A percentile compares a stretch with the other conserved stretches of the same genome.
These are phyloP conservation scores for Calliopsis andreniformis DNA, from an alignment of 1,140 invertebrate species.

Conservation along the genomic window DNA sequence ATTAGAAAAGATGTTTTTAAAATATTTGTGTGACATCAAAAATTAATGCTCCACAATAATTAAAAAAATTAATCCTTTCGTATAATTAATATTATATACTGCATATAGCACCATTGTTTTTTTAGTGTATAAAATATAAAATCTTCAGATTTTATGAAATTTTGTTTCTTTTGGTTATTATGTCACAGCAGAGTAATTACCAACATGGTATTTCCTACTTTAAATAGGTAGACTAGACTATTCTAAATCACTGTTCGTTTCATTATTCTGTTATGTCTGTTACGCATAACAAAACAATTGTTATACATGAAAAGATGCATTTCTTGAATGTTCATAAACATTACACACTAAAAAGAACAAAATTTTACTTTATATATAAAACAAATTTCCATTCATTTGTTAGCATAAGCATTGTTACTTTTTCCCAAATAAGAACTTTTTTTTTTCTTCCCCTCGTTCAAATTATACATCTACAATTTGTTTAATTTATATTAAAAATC, in stretches of 20 bases:
- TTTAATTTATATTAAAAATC: background rate
- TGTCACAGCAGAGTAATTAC: slow-evolving; percentile 65
- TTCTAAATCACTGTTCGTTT: slow-evolving; percentile 63
- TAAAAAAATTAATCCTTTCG: background rate
- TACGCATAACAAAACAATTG: slow-evolving; percentile 42
- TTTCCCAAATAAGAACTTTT: background rate
- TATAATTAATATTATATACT: slow-evolving; percentile 30
- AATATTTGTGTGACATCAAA: slow-evolving; percentile 14
- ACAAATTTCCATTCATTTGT: slow-evolving; percentile 21
- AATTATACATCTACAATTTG: background rate
- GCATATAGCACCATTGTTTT: slow-evolving; percentile 39
- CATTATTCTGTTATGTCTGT: slow-evolving; percentile 16
- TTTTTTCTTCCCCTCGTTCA: background rate
- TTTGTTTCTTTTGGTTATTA: slow-evolving; percentile 64
- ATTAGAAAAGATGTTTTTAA: slow-evolving; percentile 1
- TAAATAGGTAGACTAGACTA: slow-evolving; percentile 69
- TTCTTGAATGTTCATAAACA: slow-evolving; percentile 1
- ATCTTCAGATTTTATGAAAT: slow-evolving; percentile 57
- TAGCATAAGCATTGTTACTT: slow-evolving; percentile 6
- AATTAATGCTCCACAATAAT: slow-evolving; percentile 3
- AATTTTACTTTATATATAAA: background rate
- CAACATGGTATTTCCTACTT: slow-evolving; percentile 57
- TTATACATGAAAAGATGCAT: slow-evolving; percentile 3
- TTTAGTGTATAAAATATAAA: slow-evolving; percentile 69
- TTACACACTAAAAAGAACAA: slow-evolving; percentile 2